Evolutionary conservation across 2,888 invertebrate species (phyloP), one percentile per base, ranked within the genome.

Genomic region (Dryobota labecula): DNA sequence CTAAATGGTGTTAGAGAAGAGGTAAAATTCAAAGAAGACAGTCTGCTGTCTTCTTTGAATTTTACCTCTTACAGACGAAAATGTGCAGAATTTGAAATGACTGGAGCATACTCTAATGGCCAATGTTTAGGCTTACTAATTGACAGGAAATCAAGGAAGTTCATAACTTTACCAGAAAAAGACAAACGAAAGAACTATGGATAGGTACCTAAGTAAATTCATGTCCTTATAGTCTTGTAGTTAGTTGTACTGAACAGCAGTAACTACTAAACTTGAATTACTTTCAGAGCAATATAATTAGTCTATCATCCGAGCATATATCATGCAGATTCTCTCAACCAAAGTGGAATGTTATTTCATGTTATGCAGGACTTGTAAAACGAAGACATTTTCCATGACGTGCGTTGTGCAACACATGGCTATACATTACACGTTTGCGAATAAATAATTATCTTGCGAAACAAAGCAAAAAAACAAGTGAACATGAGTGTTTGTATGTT

Each of bases 401-500:
- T 67, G 36, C 9, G 41, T 70, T 76, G 54, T 71, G 73, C 54
- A 75, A 70, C 70, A 57, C 71, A 83, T 73, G 76, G 56, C 65
- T 57, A 60, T 70, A 63, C 47, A 70, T 69, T 76, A 78, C 64
- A 64, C 57, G 73, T 76, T 84, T 72, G 82, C 78, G 79, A 79
- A 82, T 84, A 88, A 86, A 86, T 83, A 88, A 86, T 86, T 83
- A 83, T 80, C 72, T 79, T 72, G 70, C 13, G 64, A 76, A 83
- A 84, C 83, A 84, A 84, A 82, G 70, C 61, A 85, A 85, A 86
- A 86, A 84, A 79, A 83, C 79, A 86, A 82, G 83, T 68, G 74
- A 76, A 84, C 84, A 84, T 80, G 77, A 78, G 73, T 84, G 86
- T 84, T 85, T 82, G 85, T 82, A 85, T 87, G 89, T 87, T 86